These are phyloP conservation scores for Calephelis perditalis DNA, from an alignment of 2,888 invertebrate genomes.

Conservation along the genomic window DNA sequence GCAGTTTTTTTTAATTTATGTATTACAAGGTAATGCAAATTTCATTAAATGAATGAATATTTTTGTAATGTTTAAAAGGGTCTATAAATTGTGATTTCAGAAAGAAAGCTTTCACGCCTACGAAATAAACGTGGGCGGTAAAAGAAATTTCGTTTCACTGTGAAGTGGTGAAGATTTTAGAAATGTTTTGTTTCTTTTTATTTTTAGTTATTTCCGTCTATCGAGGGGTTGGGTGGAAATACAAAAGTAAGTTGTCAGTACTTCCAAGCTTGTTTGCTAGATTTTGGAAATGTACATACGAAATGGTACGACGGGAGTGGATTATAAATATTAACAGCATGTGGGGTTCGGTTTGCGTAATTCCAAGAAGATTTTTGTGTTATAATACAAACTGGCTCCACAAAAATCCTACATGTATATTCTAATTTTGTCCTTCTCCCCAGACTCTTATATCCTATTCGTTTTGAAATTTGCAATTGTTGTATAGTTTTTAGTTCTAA, in stretches of 20 bases:
- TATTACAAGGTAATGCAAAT: too few relatives aligned
- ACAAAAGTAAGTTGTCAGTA: constrained; percentile 65
- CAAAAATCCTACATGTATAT: too few relatives aligned
- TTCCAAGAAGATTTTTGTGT: neutral
- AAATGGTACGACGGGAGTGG: constrained; percentile 4
- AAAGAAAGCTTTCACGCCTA: neutral
- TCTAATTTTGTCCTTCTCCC: too few relatives aligned
- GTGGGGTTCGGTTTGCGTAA: constrained; percentile 1
- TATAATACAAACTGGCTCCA: too few relatives aligned
- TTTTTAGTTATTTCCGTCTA: constrained; percentile 71
- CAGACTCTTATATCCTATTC: too few relatives aligned
- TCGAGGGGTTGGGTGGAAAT: constrained; percentile 62
- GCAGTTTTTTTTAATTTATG: too few relatives aligned
- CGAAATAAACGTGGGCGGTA: neutral
- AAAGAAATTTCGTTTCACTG: neutral
- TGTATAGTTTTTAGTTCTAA: too few relatives aligned
- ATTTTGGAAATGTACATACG: constrained; percentile 23
- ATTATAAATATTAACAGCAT: neutral
- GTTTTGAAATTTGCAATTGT: too few relatives aligned
- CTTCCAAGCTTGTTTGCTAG: constrained; percentile 56
- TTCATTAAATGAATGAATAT: too few relatives aligned
- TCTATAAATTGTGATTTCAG: neutral
- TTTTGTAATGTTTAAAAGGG: too few relatives aligned
- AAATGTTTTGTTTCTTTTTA: constrained; percentile 46
- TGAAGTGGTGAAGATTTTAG: neutral